A percentile compares a stretch with the other conserved stretches of the same genome.
Conservation (phyloP, 35 echinoderm and acorn worm genomes). For the Nesometra sesokonis region DNA sequence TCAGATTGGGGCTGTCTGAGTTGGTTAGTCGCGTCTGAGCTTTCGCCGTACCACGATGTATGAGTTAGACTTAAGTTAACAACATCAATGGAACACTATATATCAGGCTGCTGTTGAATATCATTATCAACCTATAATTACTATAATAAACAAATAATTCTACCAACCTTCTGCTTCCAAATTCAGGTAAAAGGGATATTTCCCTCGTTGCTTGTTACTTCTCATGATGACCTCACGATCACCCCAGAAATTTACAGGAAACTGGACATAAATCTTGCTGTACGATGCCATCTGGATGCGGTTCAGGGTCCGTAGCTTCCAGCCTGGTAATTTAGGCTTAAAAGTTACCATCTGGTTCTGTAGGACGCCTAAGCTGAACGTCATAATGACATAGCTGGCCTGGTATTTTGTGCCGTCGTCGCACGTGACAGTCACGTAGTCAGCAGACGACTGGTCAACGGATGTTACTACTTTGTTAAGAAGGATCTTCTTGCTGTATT, state of each 20-base stretch:
- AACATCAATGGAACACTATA: too few relatives aligned
- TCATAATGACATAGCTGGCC: background rate
- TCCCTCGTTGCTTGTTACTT: background rate
- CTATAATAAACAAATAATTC: background rate
- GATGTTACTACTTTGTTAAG: slow-evolving; percentile 8
- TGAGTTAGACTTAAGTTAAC: too few relatives aligned
- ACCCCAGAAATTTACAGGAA: background rate
- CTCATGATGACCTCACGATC: background rate
- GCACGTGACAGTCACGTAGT: background rate
- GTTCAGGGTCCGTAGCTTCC: background rate
- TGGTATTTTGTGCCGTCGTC: background rate
- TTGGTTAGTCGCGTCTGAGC: too few relatives aligned
- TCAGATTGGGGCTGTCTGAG: too few relatives aligned
- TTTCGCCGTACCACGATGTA: too few relatives aligned
- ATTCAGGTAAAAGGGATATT: background rate
- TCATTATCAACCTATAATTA: too few relatives aligned
- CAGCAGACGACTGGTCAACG: background rate
- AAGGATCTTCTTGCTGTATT: slow-evolving; percentile 17
- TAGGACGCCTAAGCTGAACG: background rate
- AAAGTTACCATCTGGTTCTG: background rate
- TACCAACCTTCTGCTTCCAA: background rate
- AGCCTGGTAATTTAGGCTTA: background rate
- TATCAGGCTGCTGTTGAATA: too few relatives aligned
- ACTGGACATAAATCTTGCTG: background rate
- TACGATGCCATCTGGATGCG: background rate